These are phyloP conservation scores for Colossoma macropomum DNA, from an alignment of 2,113 vertebrate species.

Conservation along the genomic window DNA sequence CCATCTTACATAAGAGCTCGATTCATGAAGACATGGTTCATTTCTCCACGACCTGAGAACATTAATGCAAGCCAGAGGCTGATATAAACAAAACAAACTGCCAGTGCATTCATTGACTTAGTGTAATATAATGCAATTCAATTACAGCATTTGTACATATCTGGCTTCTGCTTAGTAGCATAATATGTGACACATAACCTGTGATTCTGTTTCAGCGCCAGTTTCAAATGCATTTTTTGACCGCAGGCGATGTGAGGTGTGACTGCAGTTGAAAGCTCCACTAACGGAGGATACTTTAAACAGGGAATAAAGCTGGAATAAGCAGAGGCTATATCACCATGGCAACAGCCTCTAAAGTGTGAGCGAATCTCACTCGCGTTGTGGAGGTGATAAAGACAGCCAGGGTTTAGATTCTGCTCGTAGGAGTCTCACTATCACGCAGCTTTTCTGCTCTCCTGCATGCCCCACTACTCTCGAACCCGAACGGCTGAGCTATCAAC, in stretches of 20 bases:
- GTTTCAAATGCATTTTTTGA: not conserved
- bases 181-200: not conserved
- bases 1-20: not conserved
- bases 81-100: not conserved
- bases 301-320: conserved; percentile 25
- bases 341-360: conserved; percentile 54
- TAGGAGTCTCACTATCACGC: not conserved
- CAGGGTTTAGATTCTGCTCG: conserved; percentile 10
- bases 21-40: not conserved
- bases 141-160: not conserved
- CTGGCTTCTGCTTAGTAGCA: not conserved
- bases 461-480: not conserved
- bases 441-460: not conserved
- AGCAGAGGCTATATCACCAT: conserved; percentile 51
- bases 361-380: conserved; percentile 32
- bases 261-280: conserved; percentile 24
- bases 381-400: conserved; percentile 41
- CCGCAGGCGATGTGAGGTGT: not conserved
- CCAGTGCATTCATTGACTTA: not conserved
- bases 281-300: conserved; percentile 35
- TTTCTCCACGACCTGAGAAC: not conserved
- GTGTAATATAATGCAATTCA: not conserved
- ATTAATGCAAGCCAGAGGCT: not conserved
- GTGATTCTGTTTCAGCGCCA: not conserved
- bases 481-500: not conserved